Percentiles rank a stretch among this genome's conserved stretches.
Evolutionary conservation across 2,797 vertebrate species (phyloP).

Genomic region (Bufotes viridis): DNA sequence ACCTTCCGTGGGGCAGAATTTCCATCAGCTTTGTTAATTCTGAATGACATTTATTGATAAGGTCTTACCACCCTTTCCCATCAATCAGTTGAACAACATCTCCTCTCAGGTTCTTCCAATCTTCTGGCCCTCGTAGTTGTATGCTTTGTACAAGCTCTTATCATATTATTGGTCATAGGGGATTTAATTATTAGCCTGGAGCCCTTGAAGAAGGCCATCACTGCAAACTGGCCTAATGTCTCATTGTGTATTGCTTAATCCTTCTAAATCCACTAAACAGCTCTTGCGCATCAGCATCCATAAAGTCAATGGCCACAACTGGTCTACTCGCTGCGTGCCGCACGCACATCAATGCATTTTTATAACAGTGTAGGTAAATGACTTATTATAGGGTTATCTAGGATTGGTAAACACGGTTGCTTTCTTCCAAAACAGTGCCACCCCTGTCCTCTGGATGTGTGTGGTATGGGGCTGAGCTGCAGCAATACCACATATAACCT

Average conservation of each 20-base stretch:
- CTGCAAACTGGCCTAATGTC: constrained; percentile 43
- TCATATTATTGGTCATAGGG: constrained; percentile 42
- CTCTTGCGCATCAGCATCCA: constrained; percentile 20
- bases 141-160: constrained; percentile 61
- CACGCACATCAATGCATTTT: neutral
- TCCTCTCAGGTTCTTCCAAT: constrained; percentile 40
- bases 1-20: constrained; percentile 67
- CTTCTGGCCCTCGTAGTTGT: constrained; percentile 56
- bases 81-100: constrained; percentile 64
- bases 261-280: constrained; percentile 28
- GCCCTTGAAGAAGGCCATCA: constrained; percentile 64
- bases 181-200: constrained; percentile 67
- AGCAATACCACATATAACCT: too few species aligned
- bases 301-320: neutral
- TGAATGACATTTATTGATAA: constrained; percentile 75
- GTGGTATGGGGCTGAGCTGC: too few species aligned
- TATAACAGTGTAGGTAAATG: neutral
- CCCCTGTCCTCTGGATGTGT: too few species aligned
- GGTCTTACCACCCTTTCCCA: constrained; percentile 66
- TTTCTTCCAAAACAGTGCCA: too few species aligned
- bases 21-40: constrained; percentile 72
- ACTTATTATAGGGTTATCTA: neutral
- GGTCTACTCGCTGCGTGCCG: neutral
- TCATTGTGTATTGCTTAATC: constrained; percentile 20
- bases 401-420: too few species aligned